Evolutionary conservation across 1,140 invertebrate species (phyloP), one percentile per base, ranked within the genome.

Genomic region (Brachionus koreanus): DNA sequence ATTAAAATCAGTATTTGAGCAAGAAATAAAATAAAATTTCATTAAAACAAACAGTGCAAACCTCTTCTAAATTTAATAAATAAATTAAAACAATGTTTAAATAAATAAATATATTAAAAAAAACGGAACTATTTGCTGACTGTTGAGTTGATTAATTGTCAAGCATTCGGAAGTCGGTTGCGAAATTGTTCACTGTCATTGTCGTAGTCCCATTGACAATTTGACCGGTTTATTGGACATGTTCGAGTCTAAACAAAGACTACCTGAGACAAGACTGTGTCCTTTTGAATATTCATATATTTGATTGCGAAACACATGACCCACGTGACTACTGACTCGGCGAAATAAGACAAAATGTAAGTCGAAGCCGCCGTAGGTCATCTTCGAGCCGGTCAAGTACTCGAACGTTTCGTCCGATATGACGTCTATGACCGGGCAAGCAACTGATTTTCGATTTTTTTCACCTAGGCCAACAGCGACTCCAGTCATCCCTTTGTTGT

Each of bases 401-500:
- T 82, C 42, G 37, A 82, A 82, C 2, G 65, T 82, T 23, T 49
- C 57, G 69, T 82, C 82, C 39, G 57, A 63, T 13, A 82, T 82
- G 10, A 74, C 82, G 35, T 82, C 82, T 23, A 82, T 82, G 10
- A 82, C 43, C 19, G 82, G 82, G n/a, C 52, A 49, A 9, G 19
- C 82, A 29, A 82, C 52, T 3, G 82, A 29, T 35, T 67, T 65
- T 19, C 57, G 37, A 43, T 82, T 46, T 6, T 91, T 1, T 94
- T 94, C 84, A 98, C 96, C 84, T 95, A 91, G 13, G 93, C 90
- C 9, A 98, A 86, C 1, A 98, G 88, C 7, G 96, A 95, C 86
- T 97, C 95, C 77, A 98, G 87, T 96, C 96, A 98, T 4, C 96
- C 95, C 89, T 95, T 93, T 86, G 98, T 98, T 1, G 96, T 95